phyloP scores from a whole-genome alignment of 2,113 vertebrate species.

The Pseudorectes ferrugineus region DNA sequence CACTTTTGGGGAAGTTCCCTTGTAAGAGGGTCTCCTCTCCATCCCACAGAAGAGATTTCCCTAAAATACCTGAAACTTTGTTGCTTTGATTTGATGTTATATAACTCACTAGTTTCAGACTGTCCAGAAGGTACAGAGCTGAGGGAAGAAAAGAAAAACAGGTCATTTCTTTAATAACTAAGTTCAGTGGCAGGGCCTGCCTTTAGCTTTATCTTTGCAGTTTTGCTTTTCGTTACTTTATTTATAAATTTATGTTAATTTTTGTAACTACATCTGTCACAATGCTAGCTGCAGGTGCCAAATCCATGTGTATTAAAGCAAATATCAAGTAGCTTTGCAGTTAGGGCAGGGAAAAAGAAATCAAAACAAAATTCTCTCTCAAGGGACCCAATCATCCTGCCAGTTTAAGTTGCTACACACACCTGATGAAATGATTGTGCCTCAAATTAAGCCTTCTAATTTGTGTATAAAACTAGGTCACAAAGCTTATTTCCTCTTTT shows the following conservation, averaged over 20 bases:
- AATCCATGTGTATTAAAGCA: not conserved
- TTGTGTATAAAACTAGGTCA: constrained; percentile 29
- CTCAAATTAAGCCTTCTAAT: constrained; percentile 30
- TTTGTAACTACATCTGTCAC: not conserved
- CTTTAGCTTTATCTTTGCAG: not conserved
- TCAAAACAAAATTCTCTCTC: not conserved
- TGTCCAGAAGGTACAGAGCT: not conserved
- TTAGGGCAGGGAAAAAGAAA: not conserved
- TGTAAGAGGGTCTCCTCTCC: not conserved
- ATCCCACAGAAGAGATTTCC: not conserved
- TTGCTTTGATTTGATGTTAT: not conserved
- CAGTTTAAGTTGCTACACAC: constrained; percentile 5
- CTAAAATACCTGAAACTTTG: not conserved
- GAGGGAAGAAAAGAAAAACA: not conserved
- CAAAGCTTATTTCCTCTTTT: not conserved
- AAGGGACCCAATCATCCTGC: not conserved
- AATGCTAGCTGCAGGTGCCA: constrained; percentile 10
- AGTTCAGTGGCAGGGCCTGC: not conserved
- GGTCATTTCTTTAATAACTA: not conserved
- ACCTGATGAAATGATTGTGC: constrained; percentile 20
- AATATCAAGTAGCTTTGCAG: constrained; percentile 2
- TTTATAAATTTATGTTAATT: not conserved
- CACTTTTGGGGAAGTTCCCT: not conserved
- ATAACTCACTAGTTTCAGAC: not conserved
- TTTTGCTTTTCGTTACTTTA: not conserved